Evolutionary conservation across 2,888 invertebrate genomes (phyloP).

Genomic region (Coelinius sp.): DNA sequence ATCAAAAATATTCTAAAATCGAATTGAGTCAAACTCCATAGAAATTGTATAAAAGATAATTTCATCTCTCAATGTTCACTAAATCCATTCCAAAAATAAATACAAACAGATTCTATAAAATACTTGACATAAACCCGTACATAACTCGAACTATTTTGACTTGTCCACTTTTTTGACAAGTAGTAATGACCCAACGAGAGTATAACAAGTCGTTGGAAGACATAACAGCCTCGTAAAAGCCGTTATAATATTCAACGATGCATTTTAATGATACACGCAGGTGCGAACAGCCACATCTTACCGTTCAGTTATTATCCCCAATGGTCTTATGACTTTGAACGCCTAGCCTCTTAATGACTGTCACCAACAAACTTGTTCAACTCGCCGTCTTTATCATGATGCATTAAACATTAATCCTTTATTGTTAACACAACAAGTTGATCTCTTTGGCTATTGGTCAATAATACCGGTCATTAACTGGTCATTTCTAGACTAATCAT

Average conservation of each 20-base stretch:
- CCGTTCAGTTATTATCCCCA: conserved; percentile 46
- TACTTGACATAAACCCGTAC: neutral
- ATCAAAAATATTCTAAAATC: too few relatives aligned
- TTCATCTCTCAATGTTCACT: too few relatives aligned
- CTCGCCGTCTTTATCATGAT: neutral
- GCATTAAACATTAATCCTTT: neutral
- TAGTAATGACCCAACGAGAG: conserved; percentile 33
- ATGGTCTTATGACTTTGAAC: conserved; percentile 47
- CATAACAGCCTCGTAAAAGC: conserved; percentile 58
- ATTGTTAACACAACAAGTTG: too few relatives aligned
- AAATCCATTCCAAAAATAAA: too few relatives aligned
- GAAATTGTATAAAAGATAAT: too few relatives aligned
- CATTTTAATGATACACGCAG: conserved; percentile 58
- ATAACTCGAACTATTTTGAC: conserved; percentile 19
- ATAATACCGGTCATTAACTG: too few relatives aligned
- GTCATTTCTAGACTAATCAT: too few relatives aligned
- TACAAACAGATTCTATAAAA: too few relatives aligned
- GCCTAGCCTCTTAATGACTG: conserved; percentile 58
- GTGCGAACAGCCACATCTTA: conserved; percentile 50
- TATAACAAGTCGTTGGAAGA: conserved; percentile 45
- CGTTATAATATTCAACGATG: conserved; percentile 58
- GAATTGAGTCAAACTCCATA: too few relatives aligned
- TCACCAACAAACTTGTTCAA: conserved; percentile 50
- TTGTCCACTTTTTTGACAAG: conserved; percentile 36
- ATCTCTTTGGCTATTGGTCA: too few relatives aligned